A percentile compares a stretch with the other conserved stretches of the same genome.
Conservation (phyloP, 2,113 vertebrate species). For the Pseudopodoces humilis region DNA sequence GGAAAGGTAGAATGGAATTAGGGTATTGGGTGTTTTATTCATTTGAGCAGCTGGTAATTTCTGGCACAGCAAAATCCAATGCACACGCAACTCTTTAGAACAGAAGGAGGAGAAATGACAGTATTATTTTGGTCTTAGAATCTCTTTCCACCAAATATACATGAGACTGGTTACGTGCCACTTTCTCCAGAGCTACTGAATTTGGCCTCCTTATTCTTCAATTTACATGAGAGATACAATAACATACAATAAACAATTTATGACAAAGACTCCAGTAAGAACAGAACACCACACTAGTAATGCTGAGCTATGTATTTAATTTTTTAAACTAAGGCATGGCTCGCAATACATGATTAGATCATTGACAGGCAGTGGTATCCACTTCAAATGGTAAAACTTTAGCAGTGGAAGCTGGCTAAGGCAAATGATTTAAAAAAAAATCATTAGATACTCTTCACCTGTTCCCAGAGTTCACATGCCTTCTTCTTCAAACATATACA, state of each 20-base stretch:
- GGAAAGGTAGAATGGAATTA: background rate
- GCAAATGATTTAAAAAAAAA: background rate
- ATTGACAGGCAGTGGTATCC: background rate
- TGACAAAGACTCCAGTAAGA: background rate
- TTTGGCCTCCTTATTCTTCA: background rate
- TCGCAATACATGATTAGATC: background rate
- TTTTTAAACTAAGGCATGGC: background rate
- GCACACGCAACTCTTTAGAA: background rate
- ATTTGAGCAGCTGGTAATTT: background rate
- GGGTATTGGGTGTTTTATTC: background rate
- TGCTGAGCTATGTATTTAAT: background rate
- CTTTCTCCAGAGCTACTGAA: background rate
- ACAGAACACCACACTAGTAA: background rate
- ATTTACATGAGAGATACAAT: background rate
- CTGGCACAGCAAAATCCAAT: background rate
- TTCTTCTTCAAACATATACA: background rate
- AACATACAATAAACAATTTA: background rate
- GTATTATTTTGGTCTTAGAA: background rate
- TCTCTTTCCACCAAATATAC: background rate
- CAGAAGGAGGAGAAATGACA: background rate
- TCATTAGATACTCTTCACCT: background rate
- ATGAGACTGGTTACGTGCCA: background rate
- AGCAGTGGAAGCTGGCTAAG: background rate
- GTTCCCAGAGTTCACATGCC: background rate
- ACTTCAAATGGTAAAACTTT: background rate